phyloP scores from a whole-genome alignment of 1,140 invertebrate genomes.

The Paralvinella palmiformis region DNA sequence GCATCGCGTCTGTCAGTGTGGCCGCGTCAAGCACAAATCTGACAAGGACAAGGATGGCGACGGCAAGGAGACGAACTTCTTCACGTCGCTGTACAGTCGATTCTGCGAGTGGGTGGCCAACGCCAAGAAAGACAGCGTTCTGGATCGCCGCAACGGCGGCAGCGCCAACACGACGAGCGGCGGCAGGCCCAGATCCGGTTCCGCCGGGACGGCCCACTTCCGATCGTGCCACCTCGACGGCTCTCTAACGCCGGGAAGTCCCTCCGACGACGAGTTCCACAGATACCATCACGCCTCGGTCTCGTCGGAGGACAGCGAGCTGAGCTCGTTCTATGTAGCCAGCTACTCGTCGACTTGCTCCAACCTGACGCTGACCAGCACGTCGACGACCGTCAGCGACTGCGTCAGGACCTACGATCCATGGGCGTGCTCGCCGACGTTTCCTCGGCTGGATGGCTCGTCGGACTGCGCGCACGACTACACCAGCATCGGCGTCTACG shows the following conservation, averaged over 20 bases:
- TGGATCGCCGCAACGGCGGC: constrained; percentile 2
- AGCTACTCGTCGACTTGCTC: constrained; percentile 11
- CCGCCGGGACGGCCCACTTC: neutral
- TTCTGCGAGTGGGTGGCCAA: constrained; percentile 14
- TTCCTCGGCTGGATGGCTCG: too few species aligned
- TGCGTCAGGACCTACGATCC: neutral
- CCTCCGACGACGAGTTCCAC: neutral
- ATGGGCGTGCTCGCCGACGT: neutral
- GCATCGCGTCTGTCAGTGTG: neutral
- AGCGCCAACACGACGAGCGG: neutral
- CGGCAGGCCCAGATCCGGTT: neutral
- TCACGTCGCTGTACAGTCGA: constrained; percentile 7
- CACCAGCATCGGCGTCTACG: neutral
- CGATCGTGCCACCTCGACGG: neutral
- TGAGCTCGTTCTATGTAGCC: neutral
- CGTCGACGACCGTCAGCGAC: constrained; percentile 15
- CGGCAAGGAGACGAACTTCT: constrained; percentile 16
- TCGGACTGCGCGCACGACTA: neutral
- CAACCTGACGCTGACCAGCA: constrained; percentile 5
- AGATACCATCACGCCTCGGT: neutral
- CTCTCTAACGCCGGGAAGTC: neutral
- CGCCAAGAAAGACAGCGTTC: too few species aligned
- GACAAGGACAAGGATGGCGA: neutral
- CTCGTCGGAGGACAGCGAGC: constrained; percentile 7
- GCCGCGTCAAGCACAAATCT: neutral